Evolutionary conservation across 2,797 vertebrate species (phyloP).

Genomic region (Chrysolophus pictus): DNA sequence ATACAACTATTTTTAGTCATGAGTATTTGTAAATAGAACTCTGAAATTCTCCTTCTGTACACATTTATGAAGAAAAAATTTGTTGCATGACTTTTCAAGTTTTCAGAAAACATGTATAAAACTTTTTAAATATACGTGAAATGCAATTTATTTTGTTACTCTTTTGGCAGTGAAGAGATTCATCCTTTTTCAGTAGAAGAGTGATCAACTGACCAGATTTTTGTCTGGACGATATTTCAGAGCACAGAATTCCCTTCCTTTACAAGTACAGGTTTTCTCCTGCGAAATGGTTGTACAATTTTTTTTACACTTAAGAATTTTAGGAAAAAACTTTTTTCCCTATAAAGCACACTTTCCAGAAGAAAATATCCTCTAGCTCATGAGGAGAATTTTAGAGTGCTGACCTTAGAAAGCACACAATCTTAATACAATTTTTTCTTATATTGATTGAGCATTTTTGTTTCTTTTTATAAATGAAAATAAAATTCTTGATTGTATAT

Average conservation of each 20-base stretch:
- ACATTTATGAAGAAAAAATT: background rate
- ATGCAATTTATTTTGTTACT: background rate
- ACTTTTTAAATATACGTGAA: background rate
- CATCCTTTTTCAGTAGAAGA: background rate
- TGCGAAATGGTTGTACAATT: background rate
- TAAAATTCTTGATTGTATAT: background rate
- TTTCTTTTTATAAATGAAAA: slow-evolving; percentile 1
- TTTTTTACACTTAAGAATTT: background rate
- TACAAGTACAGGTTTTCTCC: background rate
- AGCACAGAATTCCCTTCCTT: background rate
- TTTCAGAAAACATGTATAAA: background rate
- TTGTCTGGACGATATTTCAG: background rate
- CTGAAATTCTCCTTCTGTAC: background rate
- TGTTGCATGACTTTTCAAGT: background rate
- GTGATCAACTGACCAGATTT: background rate
- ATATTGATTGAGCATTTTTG: background rate
- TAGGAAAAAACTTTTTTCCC: background rate
- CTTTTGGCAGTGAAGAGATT: background rate
- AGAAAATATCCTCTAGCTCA: background rate
- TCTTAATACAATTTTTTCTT: background rate
- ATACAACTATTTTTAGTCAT: background rate
- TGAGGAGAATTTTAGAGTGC: background rate
- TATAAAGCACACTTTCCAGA: rapidly evolving
- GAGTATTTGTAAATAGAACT: background rate
- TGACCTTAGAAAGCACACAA: background rate